Conservation (phyloP, 2,797 vertebrate genomes). For the Gallinago stenura region DNA sequence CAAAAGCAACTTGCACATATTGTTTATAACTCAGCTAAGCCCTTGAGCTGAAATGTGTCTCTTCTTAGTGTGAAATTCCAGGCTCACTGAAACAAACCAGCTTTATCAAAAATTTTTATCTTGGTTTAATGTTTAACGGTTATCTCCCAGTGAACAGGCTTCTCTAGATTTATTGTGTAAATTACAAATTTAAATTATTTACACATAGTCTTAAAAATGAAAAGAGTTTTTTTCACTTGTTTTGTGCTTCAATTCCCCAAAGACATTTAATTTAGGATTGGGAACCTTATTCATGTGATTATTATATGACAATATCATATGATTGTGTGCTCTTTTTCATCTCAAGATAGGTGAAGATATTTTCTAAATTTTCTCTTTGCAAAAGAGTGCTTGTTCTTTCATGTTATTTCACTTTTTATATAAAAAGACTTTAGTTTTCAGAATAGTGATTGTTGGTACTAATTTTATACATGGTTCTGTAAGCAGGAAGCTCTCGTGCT, state of each 20-base stretch:
- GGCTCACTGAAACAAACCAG: neutral
- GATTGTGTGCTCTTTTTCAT: neutral
- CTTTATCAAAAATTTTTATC: fast-evolving
- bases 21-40: neutral
- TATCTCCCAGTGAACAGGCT: neutral
- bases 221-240: neutral
- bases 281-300: neutral
- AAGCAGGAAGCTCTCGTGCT: neutral
- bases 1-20: neutral
- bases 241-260: neutral
- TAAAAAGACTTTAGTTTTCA: neutral
- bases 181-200: neutral
- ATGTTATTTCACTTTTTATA: neutral
- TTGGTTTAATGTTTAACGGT: neutral
- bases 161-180: neutral
- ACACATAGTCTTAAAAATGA: neutral
- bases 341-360: neutral
- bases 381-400: neutral
- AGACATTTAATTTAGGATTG: neutral
- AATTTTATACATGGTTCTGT: neutral
- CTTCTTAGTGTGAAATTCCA: neutral
- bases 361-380: neutral
- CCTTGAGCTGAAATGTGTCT: neutral
- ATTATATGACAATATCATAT: too few species aligned
- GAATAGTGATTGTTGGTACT: neutral